Evolutionary conservation across 2,888 invertebrate species (phyloP).

Genomic region (Druceiella hillmani): DNA sequence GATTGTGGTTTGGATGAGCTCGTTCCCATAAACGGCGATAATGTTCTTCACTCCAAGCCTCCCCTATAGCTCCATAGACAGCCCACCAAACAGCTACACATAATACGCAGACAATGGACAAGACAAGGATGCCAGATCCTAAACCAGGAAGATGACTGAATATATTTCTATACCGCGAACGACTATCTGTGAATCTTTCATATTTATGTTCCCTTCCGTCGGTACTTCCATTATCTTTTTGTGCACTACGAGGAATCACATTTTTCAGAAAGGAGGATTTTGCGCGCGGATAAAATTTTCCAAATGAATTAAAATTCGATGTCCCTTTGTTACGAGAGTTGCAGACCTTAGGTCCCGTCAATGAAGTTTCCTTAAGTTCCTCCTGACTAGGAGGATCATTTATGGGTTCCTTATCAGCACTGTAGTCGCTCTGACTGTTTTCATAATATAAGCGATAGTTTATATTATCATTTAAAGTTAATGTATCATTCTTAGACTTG

Average conservation of each 20-base stretch:
- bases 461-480: conserved; percentile 49
- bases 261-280: too few relatives aligned
- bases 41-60: conserved; percentile 44
- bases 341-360: conserved; percentile 36
- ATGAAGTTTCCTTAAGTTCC: conserved; percentile 39
- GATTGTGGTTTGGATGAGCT: conserved; percentile 41
- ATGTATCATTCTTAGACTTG: conserved; percentile 47
- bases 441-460: conserved; percentile 49
- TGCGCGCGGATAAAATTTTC: conserved; percentile 33
- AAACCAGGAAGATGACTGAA: too few relatives aligned
- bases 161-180: too few relatives aligned
- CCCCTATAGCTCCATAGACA: conserved; percentile 40
- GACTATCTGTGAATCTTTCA: conserved; percentile 20
- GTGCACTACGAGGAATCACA: too few relatives aligned
- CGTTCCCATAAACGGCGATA: conserved; percentile 46
- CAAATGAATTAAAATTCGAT: conserved; percentile 30
- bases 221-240: too few relatives aligned
- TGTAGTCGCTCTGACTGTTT: conserved; percentile 33
- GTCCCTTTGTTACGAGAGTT: conserved; percentile 35
- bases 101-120: conserved; percentile 35
- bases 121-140: conserved; percentile 36
- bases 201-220: conserved; percentile 44
- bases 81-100: conserved; percentile 44
- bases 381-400: conserved; percentile 28
- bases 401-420: conserved; percentile 37